phyloP scores from a whole-genome alignment of 2,797 vertebrate genomes.

The Pseudochirops corinnae region DNA sequence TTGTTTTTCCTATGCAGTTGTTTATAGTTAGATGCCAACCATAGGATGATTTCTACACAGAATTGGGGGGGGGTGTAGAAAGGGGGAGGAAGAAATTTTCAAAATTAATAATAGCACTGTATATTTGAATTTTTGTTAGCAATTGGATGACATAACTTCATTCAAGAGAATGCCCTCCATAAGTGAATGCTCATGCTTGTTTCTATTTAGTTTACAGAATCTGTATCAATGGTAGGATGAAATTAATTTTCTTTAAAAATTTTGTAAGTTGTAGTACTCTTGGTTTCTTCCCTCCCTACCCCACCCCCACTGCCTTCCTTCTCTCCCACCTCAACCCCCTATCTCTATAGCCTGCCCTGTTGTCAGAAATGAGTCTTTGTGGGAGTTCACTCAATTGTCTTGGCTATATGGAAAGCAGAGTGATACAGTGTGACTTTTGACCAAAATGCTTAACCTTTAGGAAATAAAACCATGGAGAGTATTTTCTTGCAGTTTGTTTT shows the following conservation, averaged over 20 bases:
- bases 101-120: background rate
- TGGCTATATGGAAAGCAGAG: conserved; percentile 60
- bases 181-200: background rate
- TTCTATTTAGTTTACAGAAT: background rate
- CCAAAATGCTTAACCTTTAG: conserved; percentile 53
- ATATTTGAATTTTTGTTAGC: conserved; percentile 13
- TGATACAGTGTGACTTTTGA: conserved; percentile 63
- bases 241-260: conserved; percentile 14
- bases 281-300: background rate
- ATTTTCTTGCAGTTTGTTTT: background rate
- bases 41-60: background rate
- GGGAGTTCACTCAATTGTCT: conserved; percentile 58
- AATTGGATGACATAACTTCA: background rate
- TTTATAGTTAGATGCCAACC: background rate
- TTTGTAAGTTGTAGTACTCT: background rate
- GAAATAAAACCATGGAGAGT: conserved; percentile 28
- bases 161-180: conserved; percentile 16
- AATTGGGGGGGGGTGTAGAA: background rate
- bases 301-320: background rate
- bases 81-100: conserved; percentile 18
- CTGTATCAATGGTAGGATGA: background rate
- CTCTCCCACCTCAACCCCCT: background rate
- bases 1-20: background rate
- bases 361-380: conserved; percentile 70
- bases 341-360: background rate